These are phyloP conservation scores for Actenoides hombroni DNA, from an alignment of 2,113 vertebrate species.

Conservation along the genomic window DNA sequence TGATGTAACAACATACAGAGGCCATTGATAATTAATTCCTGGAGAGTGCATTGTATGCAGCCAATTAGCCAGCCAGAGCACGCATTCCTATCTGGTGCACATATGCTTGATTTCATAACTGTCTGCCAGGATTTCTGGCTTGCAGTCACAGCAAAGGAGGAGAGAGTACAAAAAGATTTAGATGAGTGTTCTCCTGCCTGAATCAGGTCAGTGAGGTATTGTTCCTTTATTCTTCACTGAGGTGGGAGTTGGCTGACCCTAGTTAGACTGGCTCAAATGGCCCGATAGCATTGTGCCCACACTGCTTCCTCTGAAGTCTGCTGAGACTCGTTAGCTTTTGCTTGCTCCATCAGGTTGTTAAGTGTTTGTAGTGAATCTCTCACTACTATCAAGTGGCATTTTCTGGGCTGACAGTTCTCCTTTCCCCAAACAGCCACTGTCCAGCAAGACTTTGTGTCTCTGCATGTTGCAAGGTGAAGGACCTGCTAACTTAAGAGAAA, in stretches of 20 bases:
- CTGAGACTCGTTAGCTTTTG: rapidly evolving
- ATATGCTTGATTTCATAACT: background rate
- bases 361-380: background rate
- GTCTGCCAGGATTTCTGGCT: background rate
- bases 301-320: background rate
- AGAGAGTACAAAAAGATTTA: background rate
- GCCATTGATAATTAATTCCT: background rate
- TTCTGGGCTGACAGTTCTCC: background rate
- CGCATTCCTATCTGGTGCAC: rapidly evolving
- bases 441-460: background rate
- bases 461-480: background rate
- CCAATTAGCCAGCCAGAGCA: background rate
- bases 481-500: background rate
- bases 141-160: background rate
- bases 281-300: rapidly evolving
- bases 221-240: background rate
- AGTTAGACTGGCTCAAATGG: background rate
- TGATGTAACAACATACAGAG: background rate
- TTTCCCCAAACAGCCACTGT: background rate
- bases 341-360: background rate
- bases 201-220: background rate
- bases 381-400: too few relatives aligned
- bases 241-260: background rate
- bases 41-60: rapidly evolving
- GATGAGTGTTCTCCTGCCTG: background rate